Conservation (phyloP, 1,140 invertebrate species). For the Alviniconcha marisindica region DNA sequence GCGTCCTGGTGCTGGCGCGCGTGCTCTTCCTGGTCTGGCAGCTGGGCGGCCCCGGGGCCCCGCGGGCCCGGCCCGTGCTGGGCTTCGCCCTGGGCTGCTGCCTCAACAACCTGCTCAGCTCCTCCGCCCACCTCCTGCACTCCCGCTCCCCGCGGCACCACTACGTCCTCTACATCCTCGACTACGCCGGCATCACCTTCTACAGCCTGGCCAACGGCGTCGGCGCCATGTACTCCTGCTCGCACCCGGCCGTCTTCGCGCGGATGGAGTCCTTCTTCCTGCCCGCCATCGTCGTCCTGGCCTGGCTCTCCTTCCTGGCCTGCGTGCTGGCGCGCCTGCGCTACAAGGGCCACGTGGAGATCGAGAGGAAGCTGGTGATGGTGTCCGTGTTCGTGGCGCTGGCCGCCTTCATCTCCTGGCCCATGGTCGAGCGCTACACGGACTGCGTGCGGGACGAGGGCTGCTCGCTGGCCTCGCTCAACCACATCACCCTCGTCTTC, state of each 20-base stretch:
- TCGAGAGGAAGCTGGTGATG: slow-evolving; percentile 59
- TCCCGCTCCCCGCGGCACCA: slow-evolving; percentile 64
- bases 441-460: slow-evolving; percentile 46
- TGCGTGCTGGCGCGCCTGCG: slow-evolving; percentile 57
- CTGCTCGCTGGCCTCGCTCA: slow-evolving; percentile 54
- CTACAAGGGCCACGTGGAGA: slow-evolving; percentile 53
- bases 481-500: slow-evolving; percentile 53
- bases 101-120: slow-evolving; percentile 24
- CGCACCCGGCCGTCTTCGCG: slow-evolving; percentile 47
- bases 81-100: slow-evolving; percentile 1
- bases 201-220: slow-evolving; percentile 64
- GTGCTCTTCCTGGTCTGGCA: not conserved
- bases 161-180: slow-evolving; percentile 66
- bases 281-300: slow-evolving; percentile 53
- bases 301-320: slow-evolving; percentile 56
- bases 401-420: slow-evolving; percentile 49
- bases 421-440: slow-evolving; percentile 54
- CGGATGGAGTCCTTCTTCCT: slow-evolving; percentile 48
- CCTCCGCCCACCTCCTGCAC: slow-evolving; percentile 67
- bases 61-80: not conserved
- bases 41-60: not conserved
- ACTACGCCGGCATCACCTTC: slow-evolving; percentile 69
- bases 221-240: slow-evolving; percentile 56
- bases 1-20: slow-evolving; percentile 48
- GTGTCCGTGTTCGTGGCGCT: slow-evolving; percentile 50